Base-by-base conservation (phyloP, 2,113 vertebrate species). In the Agelaius phoeniceus region DNA sequence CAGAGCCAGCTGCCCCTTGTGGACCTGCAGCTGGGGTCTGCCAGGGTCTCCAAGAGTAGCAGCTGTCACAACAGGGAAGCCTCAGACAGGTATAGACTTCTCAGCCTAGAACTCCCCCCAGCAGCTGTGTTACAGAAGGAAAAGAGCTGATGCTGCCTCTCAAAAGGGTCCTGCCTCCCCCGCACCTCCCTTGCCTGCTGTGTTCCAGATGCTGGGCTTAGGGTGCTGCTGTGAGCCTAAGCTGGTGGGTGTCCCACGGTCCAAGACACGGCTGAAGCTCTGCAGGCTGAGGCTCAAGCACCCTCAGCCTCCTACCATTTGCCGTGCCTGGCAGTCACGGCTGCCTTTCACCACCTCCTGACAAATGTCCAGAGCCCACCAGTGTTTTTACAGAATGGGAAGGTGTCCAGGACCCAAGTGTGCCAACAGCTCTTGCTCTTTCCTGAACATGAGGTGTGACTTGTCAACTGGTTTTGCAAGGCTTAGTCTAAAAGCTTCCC, bases 301-400 rank as follows among this genome's bases (percentile, higher is more conserved):
- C 3, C 15, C 14, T 72, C 33, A 13, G 7, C 5, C 39, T 37
- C 15, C 20, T 51, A 23, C 20, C 19, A 13, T 7, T 30, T 74
- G 31, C 44, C 4, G 6, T 10, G 24, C 24, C 24, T n/a, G 28
- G 59, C 3, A 10, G 37, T 14, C 37, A 27, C 0, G 3, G 19
- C 66, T 68, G 35, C 5, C 17, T 78, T 63, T 41, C 30, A n/a
- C 8, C 57, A 84, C 10, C 35, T 49, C 31, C 11, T 21, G 33
- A 5, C 3, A 0, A 20, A 24, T 0, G 0, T 11, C 16, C 21
- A 26, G 26, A 30, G 14, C 30, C 14, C 39, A 66, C 10, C 35
- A 44, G 23, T 26, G 31, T 31, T 93, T 84, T 30, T 31, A 44
- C 21, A 81, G n/a, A 15, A 33, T 3, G 3, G 3, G 7, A 88